Base-by-base conservation (phyloP, 1,140 invertebrate species). In the Hycleus cichorii region DNA sequence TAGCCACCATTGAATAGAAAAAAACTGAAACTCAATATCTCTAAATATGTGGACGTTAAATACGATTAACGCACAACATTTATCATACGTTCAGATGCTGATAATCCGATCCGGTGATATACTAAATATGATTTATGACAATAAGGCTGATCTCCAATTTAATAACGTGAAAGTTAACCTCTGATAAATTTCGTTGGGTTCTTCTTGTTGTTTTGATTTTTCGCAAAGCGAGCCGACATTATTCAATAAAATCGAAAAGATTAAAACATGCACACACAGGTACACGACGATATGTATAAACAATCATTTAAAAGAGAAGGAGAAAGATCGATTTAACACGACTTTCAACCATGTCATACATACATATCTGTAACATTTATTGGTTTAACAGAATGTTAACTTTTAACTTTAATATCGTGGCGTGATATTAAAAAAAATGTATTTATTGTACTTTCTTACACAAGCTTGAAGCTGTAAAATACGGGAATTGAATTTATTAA, bases 41-140 rank as follows among this genome's bases (percentile, higher is more conserved):
- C 38, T 44, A 39, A 44, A 55, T 47, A 46, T 43, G 46, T 55
- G 52, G 45, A 47, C 44, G 32, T 42, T 47, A 55, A 55, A 55
- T 46, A 46, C 52, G 52, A 55, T 55, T 55, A 47, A 55, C 44
- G 39, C 7, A 39, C 25, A 47, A 26, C 52, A 55, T 55, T 55
- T 55, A 55, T 55, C 52, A 55, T 55, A 39, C 45, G 45, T 55
- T 40, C 43, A 55, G 9, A 55, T 55, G 39, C 44, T 24, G 46
- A 42, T 55, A 55, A 55, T 55, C 52, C 44, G 52, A 55, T 43
- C 18, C 52, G 45, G 52, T 55, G 52, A 55, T 55, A 55, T 55
- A 55, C 52, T 55, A 55, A 55, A 55, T 55, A 55, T 55, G 52
- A 55, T 55, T 55, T 55, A 55, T 55, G 45, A 53, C 42, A 43